Conservation (phyloP, 2,888 invertebrate species). For the Tortricodes alternella region DNA sequence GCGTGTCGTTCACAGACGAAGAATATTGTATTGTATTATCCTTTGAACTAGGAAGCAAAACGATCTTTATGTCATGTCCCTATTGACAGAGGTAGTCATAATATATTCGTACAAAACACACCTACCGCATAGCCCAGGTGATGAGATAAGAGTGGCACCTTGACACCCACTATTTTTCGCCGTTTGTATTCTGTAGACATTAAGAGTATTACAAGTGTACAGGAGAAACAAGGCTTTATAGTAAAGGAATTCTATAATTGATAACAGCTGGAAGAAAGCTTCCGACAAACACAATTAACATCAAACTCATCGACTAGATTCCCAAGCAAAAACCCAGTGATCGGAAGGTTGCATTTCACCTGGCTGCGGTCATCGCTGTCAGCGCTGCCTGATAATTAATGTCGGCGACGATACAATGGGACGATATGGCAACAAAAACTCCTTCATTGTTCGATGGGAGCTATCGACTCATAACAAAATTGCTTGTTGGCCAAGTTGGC, state of each 20-base stretch:
- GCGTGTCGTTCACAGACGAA: no score
- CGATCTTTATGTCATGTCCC: no score
- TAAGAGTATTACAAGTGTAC: no score
- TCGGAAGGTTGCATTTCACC: conserved; percentile 24
- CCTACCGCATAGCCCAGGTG: no score
- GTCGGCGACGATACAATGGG: conserved; percentile 41
- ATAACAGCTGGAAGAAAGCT: conserved; percentile 18
- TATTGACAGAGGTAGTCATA: no score
- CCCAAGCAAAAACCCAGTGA: conserved; percentile 19
- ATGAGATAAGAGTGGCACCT: no score
- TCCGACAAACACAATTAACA: not conserved
- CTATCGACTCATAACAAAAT: conserved; percentile 38
- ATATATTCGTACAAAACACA: no score
- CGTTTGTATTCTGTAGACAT: no score
- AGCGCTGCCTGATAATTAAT: conserved; percentile 32
- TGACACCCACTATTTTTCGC: no score
- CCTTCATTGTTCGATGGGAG: conserved; percentile 50
- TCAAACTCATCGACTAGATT: conserved; percentile 3
- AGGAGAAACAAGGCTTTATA: no score
- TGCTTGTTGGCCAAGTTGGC: conserved; percentile 47
- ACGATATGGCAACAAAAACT: conserved; percentile 45
- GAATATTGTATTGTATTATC: no score
- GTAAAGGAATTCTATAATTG: conserved; percentile 2
- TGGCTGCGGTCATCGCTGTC: conserved; percentile 36
- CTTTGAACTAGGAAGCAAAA: no score